A percentile compares a stretch with the other conserved stretches of the same genome.
Conservation (phyloP, 2,113 vertebrate genomes). For the Fukomys damarensis region DNA sequence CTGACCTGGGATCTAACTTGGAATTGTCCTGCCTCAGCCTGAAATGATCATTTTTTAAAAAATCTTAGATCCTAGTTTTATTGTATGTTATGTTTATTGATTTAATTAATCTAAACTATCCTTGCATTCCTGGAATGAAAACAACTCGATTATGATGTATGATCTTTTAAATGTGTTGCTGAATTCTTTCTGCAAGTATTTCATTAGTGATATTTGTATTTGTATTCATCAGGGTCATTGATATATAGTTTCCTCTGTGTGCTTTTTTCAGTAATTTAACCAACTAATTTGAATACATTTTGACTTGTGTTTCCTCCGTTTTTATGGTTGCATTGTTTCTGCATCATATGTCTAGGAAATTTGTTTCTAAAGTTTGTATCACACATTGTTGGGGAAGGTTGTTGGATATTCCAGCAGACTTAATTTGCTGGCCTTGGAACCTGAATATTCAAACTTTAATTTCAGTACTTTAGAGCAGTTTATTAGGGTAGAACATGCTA, state of each 20-base stretch:
- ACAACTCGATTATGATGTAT: not conserved
- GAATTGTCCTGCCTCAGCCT: not conserved
- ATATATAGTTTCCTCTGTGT: not conserved
- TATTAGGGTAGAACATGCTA: not conserved
- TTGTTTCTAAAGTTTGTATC: not conserved
- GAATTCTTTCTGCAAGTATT: not conserved
- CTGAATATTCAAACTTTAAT: not conserved
- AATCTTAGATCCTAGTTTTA: not conserved
- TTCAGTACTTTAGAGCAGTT: not conserved
- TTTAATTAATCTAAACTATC: not conserved
- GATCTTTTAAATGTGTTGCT: not conserved
- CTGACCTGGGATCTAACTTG: too few species aligned
- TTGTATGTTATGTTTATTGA: not conserved
- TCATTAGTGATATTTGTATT: not conserved
- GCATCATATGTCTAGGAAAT: not conserved
- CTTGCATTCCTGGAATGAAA: not conserved
- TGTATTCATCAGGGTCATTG: not conserved
- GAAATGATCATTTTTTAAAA: not conserved
- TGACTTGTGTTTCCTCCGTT: not conserved
- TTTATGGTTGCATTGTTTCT: not conserved
- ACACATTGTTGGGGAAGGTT: not conserved
- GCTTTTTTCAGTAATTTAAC: not conserved
- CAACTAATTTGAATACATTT: not conserved
- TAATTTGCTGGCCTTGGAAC: not conserved
- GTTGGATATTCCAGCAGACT: not conserved